phyloP scores from a whole-genome alignment of 2,888 invertebrate genomes.

The Ophion obscuratus region DNA sequence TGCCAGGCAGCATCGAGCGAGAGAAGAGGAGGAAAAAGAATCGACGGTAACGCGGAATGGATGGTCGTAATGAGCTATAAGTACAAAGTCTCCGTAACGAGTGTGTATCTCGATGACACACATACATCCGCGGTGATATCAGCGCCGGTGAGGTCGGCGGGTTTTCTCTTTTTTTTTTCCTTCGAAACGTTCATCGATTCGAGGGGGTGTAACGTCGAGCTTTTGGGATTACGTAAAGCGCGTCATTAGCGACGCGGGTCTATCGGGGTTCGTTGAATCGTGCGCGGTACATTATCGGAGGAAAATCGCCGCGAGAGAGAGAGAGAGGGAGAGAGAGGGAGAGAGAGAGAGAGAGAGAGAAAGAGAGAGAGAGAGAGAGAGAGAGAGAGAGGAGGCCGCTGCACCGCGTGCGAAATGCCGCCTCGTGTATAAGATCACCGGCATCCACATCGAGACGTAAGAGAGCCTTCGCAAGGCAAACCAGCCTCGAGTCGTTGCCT shows the following conservation, averaged over 20 bases:
- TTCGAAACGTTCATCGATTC: constrained; percentile 1
- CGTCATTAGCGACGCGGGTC: constrained; percentile 44
- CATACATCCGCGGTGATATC: neutral
- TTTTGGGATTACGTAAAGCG: constrained; percentile 60
- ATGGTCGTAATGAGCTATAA: too few species aligned
- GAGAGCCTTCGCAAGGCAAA: constrained; percentile 78
- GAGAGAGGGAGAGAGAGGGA: constrained; percentile 35
- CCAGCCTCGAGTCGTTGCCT: constrained; percentile 70
- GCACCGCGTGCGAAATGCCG: constrained; percentile 31
- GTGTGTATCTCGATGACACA: constrained; percentile 15
- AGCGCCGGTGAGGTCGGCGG: neutral
- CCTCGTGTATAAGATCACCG: constrained; percentile 58
- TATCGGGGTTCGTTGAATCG: constrained; percentile 65
- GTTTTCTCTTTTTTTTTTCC: neutral
- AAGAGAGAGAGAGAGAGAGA: constrained; percentile 39
- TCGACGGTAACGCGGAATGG: too few species aligned
- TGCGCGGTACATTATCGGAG: constrained; percentile 55
- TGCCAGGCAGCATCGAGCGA: constrained; percentile 31
- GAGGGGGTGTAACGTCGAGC: neutral
- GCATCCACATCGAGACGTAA: constrained; percentile 67
- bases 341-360: constrained; percentile 45
- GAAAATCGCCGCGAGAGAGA: neutral
- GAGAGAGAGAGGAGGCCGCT: constrained; percentile 60
- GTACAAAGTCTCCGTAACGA: neutral
- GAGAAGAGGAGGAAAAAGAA: constrained; percentile 10